phyloP scores from a whole-genome alignment of 2,113 vertebrate genomes.

The Ceyx melanurus region DNA sequence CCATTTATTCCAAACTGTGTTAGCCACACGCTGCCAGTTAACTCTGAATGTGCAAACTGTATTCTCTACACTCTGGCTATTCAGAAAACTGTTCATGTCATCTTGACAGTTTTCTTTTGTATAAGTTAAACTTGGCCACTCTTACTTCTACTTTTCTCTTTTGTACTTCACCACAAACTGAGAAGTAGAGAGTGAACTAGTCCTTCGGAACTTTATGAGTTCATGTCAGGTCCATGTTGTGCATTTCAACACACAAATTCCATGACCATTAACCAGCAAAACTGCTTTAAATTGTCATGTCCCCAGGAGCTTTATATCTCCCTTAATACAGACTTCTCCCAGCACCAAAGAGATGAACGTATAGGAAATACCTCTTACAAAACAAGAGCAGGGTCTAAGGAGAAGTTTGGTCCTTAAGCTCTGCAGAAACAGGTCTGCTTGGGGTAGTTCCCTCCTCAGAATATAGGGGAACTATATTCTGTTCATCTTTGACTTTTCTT shows the following conservation, averaged over 20 bases:
- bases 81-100: accelerated
- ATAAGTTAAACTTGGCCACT: neutral
- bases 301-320: neutral
- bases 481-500: neutral
- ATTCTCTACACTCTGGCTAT: neutral
- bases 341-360: neutral
- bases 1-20: constrained; percentile 32
- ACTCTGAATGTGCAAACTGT: neutral
- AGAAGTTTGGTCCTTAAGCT: neutral
- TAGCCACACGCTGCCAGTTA: neutral
- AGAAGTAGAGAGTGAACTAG: neutral
- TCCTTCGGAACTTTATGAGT: neutral
- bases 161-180: neutral
- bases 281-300: neutral
- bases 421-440: neutral
- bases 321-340: neutral
- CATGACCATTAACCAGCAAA: neutral
- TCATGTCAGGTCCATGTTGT: neutral
- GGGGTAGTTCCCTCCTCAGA: neutral
- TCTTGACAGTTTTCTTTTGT: neutral
- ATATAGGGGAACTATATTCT: neutral
- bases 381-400: neutral
- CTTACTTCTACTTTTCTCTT: neutral
- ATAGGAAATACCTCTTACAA: neutral
- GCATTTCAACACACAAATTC: neutral